Base-by-base conservation (phyloP, 2,113 vertebrate species). In the Plecotus auritus region DNA sequence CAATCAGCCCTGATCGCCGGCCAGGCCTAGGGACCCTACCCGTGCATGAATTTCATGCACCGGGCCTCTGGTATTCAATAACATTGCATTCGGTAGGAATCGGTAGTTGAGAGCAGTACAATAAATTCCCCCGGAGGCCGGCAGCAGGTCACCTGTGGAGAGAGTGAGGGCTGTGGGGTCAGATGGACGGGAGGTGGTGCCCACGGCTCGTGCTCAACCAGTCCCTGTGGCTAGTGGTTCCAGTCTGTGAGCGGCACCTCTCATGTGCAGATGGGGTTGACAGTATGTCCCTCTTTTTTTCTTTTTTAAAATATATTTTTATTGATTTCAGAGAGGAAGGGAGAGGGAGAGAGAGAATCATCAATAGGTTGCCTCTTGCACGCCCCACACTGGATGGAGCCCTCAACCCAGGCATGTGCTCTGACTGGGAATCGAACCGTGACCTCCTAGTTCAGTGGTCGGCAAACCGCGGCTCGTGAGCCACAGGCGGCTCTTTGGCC, bases 1-100 rank as follows among this genome's bases (percentile, higher is more conserved):
- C 8, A 2, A 8, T 56, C 2, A 1, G 7, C 54, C 54, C 54
- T 23, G 54, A 23, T 22, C 2, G 0, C 54, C 4, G 4, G 49
- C 49, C 20, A 56, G 20, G 54, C 54, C 54, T 56, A 56, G 20
- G 54, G 54, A 56, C 54, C 20, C 54, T 56, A 56, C 54, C 7
- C 2, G 2, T 56, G 54, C 54, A 56, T 3, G 54, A 23, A 56
- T 22, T 56, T 56, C 54, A 3, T 23, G 20, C 54, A 56, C 54
- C 20, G 20, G 54, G 54, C 20, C 54, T 56, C 54, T 56, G 23
- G 20, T 22, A 18, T 54, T 70, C 47, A 5, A 0, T 74, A 35
- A 28, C 77, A 45, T 56, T 8, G 22, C 12, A 8, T 61, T 82
- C 42, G 8, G 2, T 54, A 6, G 66, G 51, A 86, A 45, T 56